Evolutionary conservation across 53 echinoderm and acorn worm species (phyloP).

Genomic region (Mesocentrotus franciscanus): DNA sequence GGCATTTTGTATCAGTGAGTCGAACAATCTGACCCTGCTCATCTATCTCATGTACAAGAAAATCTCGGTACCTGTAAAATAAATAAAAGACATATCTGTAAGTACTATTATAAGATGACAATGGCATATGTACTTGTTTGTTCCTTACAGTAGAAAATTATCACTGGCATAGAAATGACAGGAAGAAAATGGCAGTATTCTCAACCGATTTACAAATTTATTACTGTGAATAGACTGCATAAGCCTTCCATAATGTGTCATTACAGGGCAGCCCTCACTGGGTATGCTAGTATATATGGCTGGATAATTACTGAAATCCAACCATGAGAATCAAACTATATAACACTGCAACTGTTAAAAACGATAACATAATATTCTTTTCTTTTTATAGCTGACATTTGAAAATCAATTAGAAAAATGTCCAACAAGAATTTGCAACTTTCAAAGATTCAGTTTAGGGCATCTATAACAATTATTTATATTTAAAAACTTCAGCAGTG

Average conservation of each 20-base stretch:
- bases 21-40: constrained; percentile 74
- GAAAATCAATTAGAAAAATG: background rate
- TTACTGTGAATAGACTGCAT: background rate
- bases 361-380: background rate
- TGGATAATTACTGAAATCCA: background rate
- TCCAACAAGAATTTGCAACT: background rate
- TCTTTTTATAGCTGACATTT: background rate
- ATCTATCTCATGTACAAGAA: constrained; percentile 88
- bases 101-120: background rate
- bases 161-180: background rate
- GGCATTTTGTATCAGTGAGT: constrained; percentile 77
- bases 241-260: background rate
- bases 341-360: background rate
- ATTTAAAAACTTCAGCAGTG: no score
- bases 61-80: constrained; percentile 83
- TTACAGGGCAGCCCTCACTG: background rate
- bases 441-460: background rate
- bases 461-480: no score
- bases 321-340: background rate
- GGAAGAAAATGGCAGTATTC: background rate
- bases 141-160: background rate
- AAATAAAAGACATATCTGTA: background rate
- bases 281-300: background rate
- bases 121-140: background rate
- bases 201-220: background rate